Evolutionary conservation across 37 sponge, comb jelly and placozoan species (phyloP).

Genomic region (Cladorhizidae sp.): DNA sequence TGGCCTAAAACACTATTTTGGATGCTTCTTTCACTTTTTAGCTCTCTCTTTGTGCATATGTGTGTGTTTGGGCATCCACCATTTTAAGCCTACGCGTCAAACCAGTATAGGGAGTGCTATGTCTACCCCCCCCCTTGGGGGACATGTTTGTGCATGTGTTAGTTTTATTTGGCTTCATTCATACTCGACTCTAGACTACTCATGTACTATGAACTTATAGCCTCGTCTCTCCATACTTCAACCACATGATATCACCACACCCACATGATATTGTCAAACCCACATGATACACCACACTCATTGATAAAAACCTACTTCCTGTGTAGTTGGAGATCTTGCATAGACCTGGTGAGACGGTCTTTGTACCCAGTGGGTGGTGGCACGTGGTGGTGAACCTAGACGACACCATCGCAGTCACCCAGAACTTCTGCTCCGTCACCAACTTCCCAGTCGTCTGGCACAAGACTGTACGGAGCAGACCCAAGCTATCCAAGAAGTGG

Average conservation of each 20-base stretch:
- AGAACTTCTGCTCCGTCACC: constrained; percentile 86
- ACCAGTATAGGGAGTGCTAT: too few relatives aligned
- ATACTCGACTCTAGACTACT: neutral
- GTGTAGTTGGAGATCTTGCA: constrained; percentile 85
- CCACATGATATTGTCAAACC: neutral
- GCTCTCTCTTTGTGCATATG: too few relatives aligned
- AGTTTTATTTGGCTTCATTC: too few relatives aligned
- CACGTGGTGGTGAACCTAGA: constrained; percentile 97
- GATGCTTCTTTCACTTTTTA: too few relatives aligned
- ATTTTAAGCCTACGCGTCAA: too few relatives aligned
- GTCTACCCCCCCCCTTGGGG: too few relatives aligned
- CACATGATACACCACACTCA: too few relatives aligned
- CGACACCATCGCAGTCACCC: constrained; percentile 91
- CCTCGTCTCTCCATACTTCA: neutral
- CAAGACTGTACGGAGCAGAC: constrained; percentile 88
- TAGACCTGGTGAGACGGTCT: constrained; percentile 95
- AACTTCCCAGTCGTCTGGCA: constrained; percentile 93
- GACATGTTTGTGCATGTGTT: too few relatives aligned
- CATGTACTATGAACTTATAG: neutral
- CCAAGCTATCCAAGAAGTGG: constrained; percentile 97
- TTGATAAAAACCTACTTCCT: too few relatives aligned
- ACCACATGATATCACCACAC: neutral
- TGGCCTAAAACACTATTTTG: too few relatives aligned
- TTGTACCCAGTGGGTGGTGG: constrained; percentile 99
- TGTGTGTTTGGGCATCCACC: too few relatives aligned